Base-by-base conservation (phyloP, 2,113 vertebrate genomes). In the Dascyllus trimaculatus region DNA sequence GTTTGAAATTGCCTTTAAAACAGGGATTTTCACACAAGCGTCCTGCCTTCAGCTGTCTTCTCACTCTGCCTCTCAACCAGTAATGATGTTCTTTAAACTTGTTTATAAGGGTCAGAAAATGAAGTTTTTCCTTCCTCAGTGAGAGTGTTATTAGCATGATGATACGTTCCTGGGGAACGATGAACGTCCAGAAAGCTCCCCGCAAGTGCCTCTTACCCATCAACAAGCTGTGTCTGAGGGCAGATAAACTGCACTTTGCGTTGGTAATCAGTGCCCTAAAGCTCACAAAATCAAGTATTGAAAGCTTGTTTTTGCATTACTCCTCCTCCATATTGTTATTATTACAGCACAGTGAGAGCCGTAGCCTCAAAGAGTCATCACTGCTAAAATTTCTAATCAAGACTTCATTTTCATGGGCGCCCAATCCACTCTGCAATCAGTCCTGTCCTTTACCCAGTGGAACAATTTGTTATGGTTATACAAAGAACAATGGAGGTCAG, bases 1-100 rank as follows among this genome's bases (percentile, higher is more conserved):
- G 46, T 75, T 81, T 78, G 60, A 85, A 81, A 82, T 75, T 75
- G 60, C 14, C 58, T 82, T 80, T 40, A 51, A 64, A 84, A 59
- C 26, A 24, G 11, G n/a, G 22, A 63, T 86, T 81, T 85, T 75
- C 62, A 25, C 79, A 62, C 35, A 49, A 22, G 67, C 24, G 68
- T 24, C 58, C 19, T 0, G 25, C 53, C 32, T 35, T 35, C 32
- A 11, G 54, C 54, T 24, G 46, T 63, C 38, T 40, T 66, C 35
- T 19, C 26, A 8, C 43, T 59, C 65, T 68, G 22, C 56, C 52
- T 21, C 6, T 48, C 76, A 59, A 57, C 71, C 29, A 51, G 24
- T 15, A 38, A 48, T 40, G 19, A 71, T 56, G 43, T 40, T 18
- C 45, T 74, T 52, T 61, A 60, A 80, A 70, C 51, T 35, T 40